Percentiles rank a stretch among this genome's conserved stretches.
These are phyloP conservation scores for Bombus balteatus DNA, from an alignment of 1,140 invertebrate species.

Conservation along the genomic window DNA sequence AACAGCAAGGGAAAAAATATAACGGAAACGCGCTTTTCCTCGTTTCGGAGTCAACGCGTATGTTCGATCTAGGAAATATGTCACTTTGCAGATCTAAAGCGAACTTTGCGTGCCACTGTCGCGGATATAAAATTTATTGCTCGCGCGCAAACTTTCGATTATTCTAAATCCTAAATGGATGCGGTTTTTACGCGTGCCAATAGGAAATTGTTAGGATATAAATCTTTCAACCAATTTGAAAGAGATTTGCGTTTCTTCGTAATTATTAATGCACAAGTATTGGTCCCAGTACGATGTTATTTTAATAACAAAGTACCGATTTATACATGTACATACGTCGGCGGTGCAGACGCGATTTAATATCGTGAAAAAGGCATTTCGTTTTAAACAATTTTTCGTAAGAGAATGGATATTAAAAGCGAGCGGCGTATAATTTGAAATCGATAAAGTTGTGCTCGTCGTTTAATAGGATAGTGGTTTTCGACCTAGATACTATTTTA, in stretches of 20 bases:
- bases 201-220: too few relatives aligned
- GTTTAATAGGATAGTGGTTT: conserved; percentile 7
- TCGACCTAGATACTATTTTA: conserved; percentile 5
- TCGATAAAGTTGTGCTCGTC: background rate
- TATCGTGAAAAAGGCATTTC: background rate
- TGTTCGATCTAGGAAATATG: background rate
- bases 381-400: background rate
- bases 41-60: background rate
- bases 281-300: too few relatives aligned
- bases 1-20: background rate
- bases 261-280: too few relatives aligned
- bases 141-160: background rate
- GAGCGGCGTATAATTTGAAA: background rate
- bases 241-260: too few relatives aligned
- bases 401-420: background rate
- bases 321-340: too few relatives aligned
- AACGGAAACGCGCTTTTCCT: background rate
- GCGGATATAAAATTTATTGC: background rate
- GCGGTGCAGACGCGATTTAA: too few relatives aligned
- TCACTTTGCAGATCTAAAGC: background rate
- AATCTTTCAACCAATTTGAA: too few relatives aligned
- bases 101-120: background rate
- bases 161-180: background rate
- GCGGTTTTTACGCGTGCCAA: too few relatives aligned
- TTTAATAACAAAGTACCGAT: too few relatives aligned